Base-by-base conservation (phyloP, 2,797 vertebrate species). In the Poecilia wingei region DNA sequence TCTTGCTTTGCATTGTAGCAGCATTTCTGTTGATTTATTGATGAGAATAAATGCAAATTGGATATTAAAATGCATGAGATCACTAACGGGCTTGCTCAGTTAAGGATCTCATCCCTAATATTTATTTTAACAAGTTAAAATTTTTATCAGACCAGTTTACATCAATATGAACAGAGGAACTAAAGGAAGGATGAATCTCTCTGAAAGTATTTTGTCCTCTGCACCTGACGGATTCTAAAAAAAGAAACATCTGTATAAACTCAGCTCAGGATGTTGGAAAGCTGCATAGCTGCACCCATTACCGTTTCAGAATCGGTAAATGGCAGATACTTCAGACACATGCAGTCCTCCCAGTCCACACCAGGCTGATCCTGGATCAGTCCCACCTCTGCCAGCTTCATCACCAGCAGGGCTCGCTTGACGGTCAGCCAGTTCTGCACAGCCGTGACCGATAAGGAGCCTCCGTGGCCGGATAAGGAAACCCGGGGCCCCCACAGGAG, bases 401-500 rank as follows among this genome's bases (percentile, higher is more conserved):
- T 91, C 55, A 96, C 85, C 84, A 97, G 89, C 82, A 97, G 90
- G 9, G 95, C 84, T 18, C 91, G 93, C 79, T 96, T 97, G 51
- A 94, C 74, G 3, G 91, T 82, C 84, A 97, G 85, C 97, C 97
- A 97, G 90, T 92, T 91, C 61, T 4, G 84, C 2, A 96, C 89
- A 69, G 93, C 55, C 0, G 49, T 2, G 6, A 87, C 86, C 1
- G 57, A 45, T 0, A 2, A 81, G 12, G 45, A 82, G 12, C 78
- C 83, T 39, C 72, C 85, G 28, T 72, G 88, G 28, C 87, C 84
- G 1, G 92, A 88, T 75, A 96, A 87, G 18, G 92, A 86, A 3
- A 79, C 76, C 2, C 77, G 86, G 0, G 97, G 97, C 0, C 96
- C 97, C 97, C 96, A 98, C 85, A 97, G 95, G 83, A 97, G 91